These are phyloP conservation scores for Notolepis coatsorum DNA, from an alignment of 2,797 vertebrate genomes.

Conservation along the genomic window DNA sequence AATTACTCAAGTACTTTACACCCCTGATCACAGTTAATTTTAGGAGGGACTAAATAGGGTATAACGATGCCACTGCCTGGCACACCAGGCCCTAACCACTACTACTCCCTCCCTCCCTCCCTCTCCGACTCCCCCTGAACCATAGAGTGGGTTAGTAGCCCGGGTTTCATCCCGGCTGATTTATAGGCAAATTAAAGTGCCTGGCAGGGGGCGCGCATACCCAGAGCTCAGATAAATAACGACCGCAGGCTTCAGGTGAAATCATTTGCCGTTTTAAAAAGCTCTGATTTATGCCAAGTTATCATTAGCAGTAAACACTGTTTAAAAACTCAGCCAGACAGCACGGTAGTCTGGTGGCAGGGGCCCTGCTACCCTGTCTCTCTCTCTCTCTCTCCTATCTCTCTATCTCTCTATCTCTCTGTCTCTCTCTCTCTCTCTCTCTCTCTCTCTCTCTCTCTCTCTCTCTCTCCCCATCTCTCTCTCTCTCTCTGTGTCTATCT, in stretches of 20 bases:
- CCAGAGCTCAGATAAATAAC: conserved; percentile 56
- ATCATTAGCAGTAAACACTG: conserved; percentile 62
- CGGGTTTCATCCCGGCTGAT: conserved; percentile 47
- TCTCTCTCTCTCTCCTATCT: conserved; percentile 50
- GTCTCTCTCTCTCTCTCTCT: conserved; percentile 16
- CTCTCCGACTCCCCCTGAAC: too few relatives aligned
- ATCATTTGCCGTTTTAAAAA: conserved; percentile 65
- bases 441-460: not conserved
- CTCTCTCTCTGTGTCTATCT: too few relatives aligned
- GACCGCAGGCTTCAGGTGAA: conserved; percentile 61
- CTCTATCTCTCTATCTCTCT: too few relatives aligned
- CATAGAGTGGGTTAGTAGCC: conserved; percentile 42
- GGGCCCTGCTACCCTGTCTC: conserved; percentile 21
- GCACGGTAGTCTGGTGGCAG: conserved; percentile 59
- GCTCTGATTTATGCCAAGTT: conserved; percentile 63
- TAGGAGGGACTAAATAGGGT: too few relatives aligned
- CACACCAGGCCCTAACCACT: conserved; percentile 41
- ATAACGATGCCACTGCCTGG: too few relatives aligned
- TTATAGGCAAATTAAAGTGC: conserved; percentile 58
- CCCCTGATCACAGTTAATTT: too few relatives aligned
- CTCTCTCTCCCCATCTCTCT: not conserved
- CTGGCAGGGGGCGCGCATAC: conserved; percentile 26
- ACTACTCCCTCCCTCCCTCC: conserved; percentile 25
- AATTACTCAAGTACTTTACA: too few relatives aligned
- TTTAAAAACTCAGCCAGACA: conserved; percentile 48